Evolutionary conservation across 2,888 invertebrate species (phyloP), one percentile per base, ranked within the genome.

Genomic region (Diloba caeruleocephala): DNA sequence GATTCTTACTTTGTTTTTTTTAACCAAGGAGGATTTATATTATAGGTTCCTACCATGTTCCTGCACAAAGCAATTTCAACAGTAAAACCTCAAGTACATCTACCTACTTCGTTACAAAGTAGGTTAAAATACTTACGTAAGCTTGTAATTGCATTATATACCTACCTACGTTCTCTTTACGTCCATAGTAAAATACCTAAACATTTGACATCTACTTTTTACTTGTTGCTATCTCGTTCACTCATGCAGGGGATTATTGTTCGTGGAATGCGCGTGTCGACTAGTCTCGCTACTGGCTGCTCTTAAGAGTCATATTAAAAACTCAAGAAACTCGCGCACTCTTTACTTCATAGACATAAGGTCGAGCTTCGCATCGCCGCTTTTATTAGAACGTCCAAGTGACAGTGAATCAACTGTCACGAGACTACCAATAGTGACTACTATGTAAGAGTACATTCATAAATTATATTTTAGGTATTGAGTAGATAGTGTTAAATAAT

Each of bases 141-240:
- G 85, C 79, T 84, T 80, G 86, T 89, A 89, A 90, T 90, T 90
- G 86, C 87, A 88, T 89, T 89, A 84, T 86, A 79, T 90, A 89
- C 85, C 88, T 89, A 90, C 84, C 83, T 89, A 87, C 87, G 81
- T 88, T 88, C 87, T 83, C 87, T 88, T 85, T 87, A 85, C 83
- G 85, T 83, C 77, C 78, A 84, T 89, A 89, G 87, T 88, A 88
- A 90, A 89, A 89, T 92, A 93, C 91, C 92, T 91, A 92, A 91
- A 91, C 88, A 90, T 91, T 92, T 91, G 90, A 90, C 87, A 91
- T 90, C 82, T 87, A 91, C 89, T 92, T 92, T 91, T 90, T 89
- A 88, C 83, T 78, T 88, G 76, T 73, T 76, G 81, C 85, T 75
- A 59, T 93, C 92, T 86, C 89, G 82, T 82, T 92, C 79, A 72